These are phyloP conservation scores for Drosophila quadrilineata DNA, from an alignment of 1,140 invertebrate genomes.

Conservation along the genomic window DNA sequence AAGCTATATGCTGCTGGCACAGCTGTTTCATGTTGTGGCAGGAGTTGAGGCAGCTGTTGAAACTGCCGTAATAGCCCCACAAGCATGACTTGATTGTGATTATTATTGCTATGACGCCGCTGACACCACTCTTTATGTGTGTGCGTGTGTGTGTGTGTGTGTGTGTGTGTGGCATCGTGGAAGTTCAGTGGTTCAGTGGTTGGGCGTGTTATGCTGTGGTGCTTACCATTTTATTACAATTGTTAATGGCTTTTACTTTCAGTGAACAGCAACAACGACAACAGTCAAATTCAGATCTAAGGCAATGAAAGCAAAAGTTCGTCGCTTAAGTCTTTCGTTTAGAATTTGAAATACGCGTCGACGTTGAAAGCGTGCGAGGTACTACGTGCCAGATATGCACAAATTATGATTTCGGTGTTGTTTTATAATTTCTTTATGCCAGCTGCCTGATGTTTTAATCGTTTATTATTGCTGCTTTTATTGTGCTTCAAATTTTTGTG, in stretches of 20 bases:
- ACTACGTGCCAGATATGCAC: too few relatives aligned
- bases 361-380: conserved; percentile 42
- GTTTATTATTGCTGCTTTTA: conserved; percentile 23
- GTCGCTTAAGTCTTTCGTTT: conserved; percentile 47
- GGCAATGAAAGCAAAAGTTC: conserved; percentile 45
- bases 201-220: conserved; percentile 11
- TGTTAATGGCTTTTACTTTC: conserved; percentile 72
- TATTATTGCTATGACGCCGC: conserved; percentile 30
- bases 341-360: conserved; percentile 42
- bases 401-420: conserved; percentile 18
- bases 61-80: conserved; percentile 59
- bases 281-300: conserved; percentile 47
- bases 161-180: background rate
- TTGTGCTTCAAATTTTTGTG: conserved; percentile 26
- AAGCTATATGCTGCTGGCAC: conserved; percentile 38
- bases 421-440: conserved; percentile 22
- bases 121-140: too few relatives aligned
- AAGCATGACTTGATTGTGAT: conserved; percentile 32
- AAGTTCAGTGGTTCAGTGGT: conserved; percentile 3
- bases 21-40: conserved; percentile 12
- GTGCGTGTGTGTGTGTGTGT: too few relatives aligned
- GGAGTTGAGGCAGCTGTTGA: too few relatives aligned
- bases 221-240: conserved; percentile 48
- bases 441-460: conserved; percentile 15
- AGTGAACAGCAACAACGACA: conserved; percentile 31